Evolutionary conservation across 2,888 invertebrate genomes (phyloP).

Genomic region (Pachydiplax longipennis): DNA sequence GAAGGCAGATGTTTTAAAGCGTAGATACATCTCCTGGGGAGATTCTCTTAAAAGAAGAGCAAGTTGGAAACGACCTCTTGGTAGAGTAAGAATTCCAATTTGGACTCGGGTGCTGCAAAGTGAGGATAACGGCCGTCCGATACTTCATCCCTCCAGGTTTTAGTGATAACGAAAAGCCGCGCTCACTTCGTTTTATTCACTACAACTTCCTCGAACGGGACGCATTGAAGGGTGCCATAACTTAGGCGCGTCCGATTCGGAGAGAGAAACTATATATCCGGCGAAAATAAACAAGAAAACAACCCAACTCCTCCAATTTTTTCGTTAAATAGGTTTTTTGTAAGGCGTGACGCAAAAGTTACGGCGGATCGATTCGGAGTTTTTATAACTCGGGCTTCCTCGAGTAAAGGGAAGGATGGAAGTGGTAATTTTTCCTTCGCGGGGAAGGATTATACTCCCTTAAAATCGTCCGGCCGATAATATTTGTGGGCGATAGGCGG

Average conservation of each 20-base stretch:
- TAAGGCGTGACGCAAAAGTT: neutral
- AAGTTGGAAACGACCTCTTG: neutral
- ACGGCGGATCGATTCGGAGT: neutral
- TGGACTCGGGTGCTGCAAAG: neutral
- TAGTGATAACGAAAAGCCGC: neutral
- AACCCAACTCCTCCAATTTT: neutral
- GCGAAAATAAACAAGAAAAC: neutral
- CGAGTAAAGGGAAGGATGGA: neutral
- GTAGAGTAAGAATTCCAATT: neutral
- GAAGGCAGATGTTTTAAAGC: neutral
- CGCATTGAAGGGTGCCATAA: neutral
- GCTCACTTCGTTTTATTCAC: neutral
- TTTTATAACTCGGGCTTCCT: neutral
- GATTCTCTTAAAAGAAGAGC: neutral
- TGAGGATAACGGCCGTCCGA: neutral
- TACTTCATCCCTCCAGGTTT: neutral
- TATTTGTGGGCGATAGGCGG: neutral
- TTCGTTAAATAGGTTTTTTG: neutral
- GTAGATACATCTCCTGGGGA: neutral
- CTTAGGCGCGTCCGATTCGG: neutral
- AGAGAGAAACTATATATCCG: neutral
- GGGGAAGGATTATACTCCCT: neutral
- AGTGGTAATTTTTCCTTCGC: neutral
- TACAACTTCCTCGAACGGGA: neutral
- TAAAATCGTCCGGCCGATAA: neutral